Percentiles rank a stretch among this genome's conserved stretches.
These are phyloP conservation scores for Drosophila buzzatii DNA, from an alignment of 2,888 invertebrate species.

Conservation along the genomic window DNA sequence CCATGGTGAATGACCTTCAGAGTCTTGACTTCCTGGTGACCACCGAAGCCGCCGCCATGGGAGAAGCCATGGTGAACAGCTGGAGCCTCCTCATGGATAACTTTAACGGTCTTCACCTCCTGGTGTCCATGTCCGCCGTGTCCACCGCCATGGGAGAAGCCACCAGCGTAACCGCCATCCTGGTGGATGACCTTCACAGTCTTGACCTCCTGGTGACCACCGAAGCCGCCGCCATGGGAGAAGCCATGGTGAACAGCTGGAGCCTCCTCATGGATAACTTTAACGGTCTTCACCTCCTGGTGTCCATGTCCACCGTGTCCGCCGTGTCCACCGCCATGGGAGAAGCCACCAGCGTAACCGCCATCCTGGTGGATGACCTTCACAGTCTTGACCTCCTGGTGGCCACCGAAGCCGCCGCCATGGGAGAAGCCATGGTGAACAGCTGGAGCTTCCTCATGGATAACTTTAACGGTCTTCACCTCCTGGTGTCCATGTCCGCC, in stretches of 20 bases:
- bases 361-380: constrained; percentile 70
- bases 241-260: constrained; percentile 32
- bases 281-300: constrained; percentile 26
- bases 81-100: constrained; percentile 6
- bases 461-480: constrained; percentile 62
- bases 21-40: constrained; percentile 64
- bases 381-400: constrained; percentile 69
- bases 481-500: constrained; percentile 40
- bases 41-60: constrained; percentile 41
- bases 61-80: background rate
- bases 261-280: constrained; percentile 55
- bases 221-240: constrained; percentile 43
- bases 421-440: constrained; percentile 36
- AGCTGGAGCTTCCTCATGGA: constrained; percentile 43
- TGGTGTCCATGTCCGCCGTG: constrained; percentile 4
- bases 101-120: constrained; percentile 5
- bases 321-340: constrained; percentile 30
- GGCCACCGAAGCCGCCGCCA: constrained; percentile 51
- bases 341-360: constrained; percentile 49
- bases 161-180: constrained; percentile 50
- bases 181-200: constrained; percentile 74
- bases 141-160: constrained; percentile 37
- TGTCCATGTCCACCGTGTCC: constrained; percentile 2
- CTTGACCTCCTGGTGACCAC: constrained; percentile 69
- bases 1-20: constrained; percentile 70